Evolutionary conservation across 1,140 invertebrate species (phyloP), one percentile per base, ranked within the genome.

Genomic region (Scaptomyza montana): DNA sequence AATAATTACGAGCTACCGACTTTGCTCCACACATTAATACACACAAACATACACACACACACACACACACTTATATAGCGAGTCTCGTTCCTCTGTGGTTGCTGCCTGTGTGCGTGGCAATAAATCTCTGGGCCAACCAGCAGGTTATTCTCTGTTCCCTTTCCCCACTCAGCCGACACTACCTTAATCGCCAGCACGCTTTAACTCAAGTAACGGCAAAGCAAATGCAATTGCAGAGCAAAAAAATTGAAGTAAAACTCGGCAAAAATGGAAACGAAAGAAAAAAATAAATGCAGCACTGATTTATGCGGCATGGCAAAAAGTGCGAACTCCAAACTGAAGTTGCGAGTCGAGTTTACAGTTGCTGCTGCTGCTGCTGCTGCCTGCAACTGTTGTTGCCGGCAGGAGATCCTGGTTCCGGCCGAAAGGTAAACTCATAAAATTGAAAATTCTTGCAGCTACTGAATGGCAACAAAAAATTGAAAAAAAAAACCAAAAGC

Each of bases 391-490:
- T 46, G 55, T 49, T 47, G 33, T 41, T 43, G 16, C 66, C 59
- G 28, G 43, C 43, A 50, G 53, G 39, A 59, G 72, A 50, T 64
- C 68, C 60, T 28, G 28, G 41, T 51, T 63, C 74, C 47, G 62
- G 55, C 73, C 67, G 59, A 60, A 69, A 69, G 64, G 77, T 77
- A 79, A 79, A 79, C 77, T 77, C 73, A 78, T 78, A 72, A 78
- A 78, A 78, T 79, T 79, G 74, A 79, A 77, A 79, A 77, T 77
- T 77, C 73, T 75, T 78, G 76, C 72, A 75, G 72, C 64, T 71
- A 66, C 66, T 68, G 64, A 43, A 67, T 68, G 41, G 10, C 45
- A 67, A 54, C 50, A 19, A 50, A 36, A 47, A 25, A 36, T 39
- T 3, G 39, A 4, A 47, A 60, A 21, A 47, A 19, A 36, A 9